Base-by-base conservation (phyloP, 2,888 invertebrate genomes). In the Galeopsomyia nigrocyanea region DNA sequence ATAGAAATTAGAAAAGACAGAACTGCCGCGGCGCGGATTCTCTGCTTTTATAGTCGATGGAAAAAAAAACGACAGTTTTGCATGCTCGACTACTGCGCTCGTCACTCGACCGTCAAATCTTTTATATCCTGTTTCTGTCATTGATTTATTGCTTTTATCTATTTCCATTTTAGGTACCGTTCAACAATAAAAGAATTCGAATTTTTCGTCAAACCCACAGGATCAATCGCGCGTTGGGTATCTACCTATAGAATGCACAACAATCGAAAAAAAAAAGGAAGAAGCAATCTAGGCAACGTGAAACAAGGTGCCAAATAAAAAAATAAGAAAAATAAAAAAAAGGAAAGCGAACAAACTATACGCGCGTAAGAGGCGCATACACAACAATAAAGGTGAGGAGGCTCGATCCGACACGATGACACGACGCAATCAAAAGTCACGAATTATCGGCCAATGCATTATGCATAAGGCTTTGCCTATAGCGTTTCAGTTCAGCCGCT, bases 381-480 rank as follows among this genome's bases (percentile, higher is more conserved):
- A 13, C 39, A 39, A 39, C 39, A 39, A 39, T 39, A 39, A 39
- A 39, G 50, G 66, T 62, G 73, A 75, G 72, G 68, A 77, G 73
- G 70, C 56, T 51, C 76, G 78, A 78, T 78, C 76, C 77, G 76
- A 77, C 76, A 72, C 77, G 80, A 81, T 79, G 80, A 81, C 79
- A 78, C 78, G 77, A 77, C 78, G 78, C 78, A 80, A 82, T 80
- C 79, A 79, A 79, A 80, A 81, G 80, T 80, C 80, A 80, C 78
- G 80, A 81, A 81, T 82, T 80, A 80, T 78, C 78, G 76, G 55
- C 64, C 77, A 13, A 79, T 80, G 79, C 77, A 80, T 82, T 77
- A 81, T 80, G 75, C 77, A 81, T 77, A 75, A 74, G 55, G 39
- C 39, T 39, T 13, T 39, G 26, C 39, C 39, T 10, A n/a, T n/a